Evolutionary conservation across 2,888 invertebrate species (phyloP).

Genomic region (Andrena praecox): DNA sequence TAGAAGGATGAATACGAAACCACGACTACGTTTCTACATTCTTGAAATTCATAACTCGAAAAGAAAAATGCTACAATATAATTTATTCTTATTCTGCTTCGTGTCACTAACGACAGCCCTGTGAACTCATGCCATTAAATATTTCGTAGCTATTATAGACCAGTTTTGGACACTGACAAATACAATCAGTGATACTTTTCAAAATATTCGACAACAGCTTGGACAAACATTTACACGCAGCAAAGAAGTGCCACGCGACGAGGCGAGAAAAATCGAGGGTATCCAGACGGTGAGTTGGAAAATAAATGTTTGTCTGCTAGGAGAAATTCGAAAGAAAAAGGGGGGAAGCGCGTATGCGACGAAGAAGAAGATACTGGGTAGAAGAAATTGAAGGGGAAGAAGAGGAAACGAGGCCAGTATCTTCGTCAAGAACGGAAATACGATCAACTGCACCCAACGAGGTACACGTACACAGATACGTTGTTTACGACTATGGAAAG

Average conservation of each 20-base stretch:
- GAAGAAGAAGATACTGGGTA: constrained; percentile 25
- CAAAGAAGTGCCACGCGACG: constrained; percentile 3
- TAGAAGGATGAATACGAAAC: no score
- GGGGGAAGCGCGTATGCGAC: constrained; percentile 36
- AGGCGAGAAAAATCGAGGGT: constrained; percentile 23
- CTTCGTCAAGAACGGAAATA: constrained; percentile 69
- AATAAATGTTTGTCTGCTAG: constrained; percentile 22
- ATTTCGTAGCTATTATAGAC: not conserved
- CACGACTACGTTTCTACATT: no score
- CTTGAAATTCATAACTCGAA: no score
- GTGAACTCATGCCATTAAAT: not conserved
- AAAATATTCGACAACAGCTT: not conserved
- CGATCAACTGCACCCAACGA: constrained; percentile 67
- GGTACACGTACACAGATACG: constrained; percentile 56
- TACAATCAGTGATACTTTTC: not conserved
- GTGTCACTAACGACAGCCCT: not conserved
- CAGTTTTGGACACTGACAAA: not conserved
- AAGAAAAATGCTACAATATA: not conserved
- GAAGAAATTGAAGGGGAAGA: constrained; percentile 16
- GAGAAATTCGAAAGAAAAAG: constrained; percentile 19
- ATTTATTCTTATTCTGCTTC: not conserved
- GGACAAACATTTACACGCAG: not conserved
- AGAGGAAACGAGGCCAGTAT: constrained; percentile 7
- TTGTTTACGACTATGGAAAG: constrained; percentile 70
- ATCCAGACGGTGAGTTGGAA: constrained; percentile 12